phyloP scores from a whole-genome alignment of 2,888 invertebrate species.

The Iphiclides podalirius region DNA sequence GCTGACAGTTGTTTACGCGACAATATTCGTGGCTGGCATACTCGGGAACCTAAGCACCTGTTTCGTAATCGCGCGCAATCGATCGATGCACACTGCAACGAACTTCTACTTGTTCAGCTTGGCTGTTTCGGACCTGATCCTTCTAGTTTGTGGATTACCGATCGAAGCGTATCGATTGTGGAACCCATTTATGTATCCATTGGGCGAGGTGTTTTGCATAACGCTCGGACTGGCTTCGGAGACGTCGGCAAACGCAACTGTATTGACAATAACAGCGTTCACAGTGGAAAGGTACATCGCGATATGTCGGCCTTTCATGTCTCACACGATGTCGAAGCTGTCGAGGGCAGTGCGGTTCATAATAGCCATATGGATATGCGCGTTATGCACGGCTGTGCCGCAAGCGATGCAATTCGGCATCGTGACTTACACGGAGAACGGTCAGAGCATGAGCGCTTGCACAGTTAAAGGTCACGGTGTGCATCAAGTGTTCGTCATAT shows the following conservation, averaged over 20 bases:
- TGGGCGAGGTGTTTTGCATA: slow-evolving; percentile 89
- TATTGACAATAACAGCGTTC: slow-evolving; percentile 92
- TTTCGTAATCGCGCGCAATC: slow-evolving; percentile 86
- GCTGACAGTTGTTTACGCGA: slow-evolving; percentile 83
- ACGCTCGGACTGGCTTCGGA: slow-evolving; percentile 89
- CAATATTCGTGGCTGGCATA: slow-evolving; percentile 86
- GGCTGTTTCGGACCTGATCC: slow-evolving; percentile 87
- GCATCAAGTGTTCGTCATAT: slow-evolving; percentile 88
- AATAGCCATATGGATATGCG: slow-evolving; percentile 88
- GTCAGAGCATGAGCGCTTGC: slow-evolving; percentile 74
- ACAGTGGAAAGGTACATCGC: slow-evolving; percentile 93
- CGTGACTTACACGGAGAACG: slow-evolving; percentile 55
- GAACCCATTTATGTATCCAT: slow-evolving; percentile 86
- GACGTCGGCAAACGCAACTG: slow-evolving; percentile 92
- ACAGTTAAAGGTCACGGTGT: slow-evolving; percentile 80
- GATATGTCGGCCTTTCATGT: slow-evolving; percentile 91
- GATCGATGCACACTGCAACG: slow-evolving; percentile 91
- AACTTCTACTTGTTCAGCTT: slow-evolving; percentile 91
- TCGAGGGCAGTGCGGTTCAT: slow-evolving; percentile 89
- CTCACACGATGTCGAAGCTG: slow-evolving; percentile 91
- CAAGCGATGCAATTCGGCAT: slow-evolving; percentile 91
- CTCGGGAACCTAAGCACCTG: slow-evolving; percentile 90
- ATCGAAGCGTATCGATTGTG: slow-evolving; percentile 88
- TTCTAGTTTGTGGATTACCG: slow-evolving; percentile 88
- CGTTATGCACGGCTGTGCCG: slow-evolving; percentile 86